Conservation (phyloP, 2,888 invertebrate species). For the Mantis religiosa region DNA sequence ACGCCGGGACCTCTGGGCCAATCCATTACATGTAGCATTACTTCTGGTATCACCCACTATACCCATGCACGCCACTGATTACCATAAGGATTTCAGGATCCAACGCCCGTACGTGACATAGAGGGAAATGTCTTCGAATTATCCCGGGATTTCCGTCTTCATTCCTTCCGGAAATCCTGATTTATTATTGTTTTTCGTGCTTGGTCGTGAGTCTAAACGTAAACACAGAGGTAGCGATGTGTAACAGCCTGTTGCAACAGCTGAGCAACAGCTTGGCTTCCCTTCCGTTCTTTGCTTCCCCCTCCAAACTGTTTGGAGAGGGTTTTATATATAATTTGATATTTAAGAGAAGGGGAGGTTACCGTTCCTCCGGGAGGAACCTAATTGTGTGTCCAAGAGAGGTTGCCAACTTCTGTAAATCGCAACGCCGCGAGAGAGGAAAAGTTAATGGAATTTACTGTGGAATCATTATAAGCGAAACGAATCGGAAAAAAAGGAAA, state of each 20-base stretch:
- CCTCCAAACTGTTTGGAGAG: background rate
- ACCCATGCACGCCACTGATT: background rate
- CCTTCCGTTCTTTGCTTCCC: background rate
- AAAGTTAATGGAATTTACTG: background rate
- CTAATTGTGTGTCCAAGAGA: background rate
- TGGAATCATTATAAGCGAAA: background rate
- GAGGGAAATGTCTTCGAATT: background rate
- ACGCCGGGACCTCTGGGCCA: no score
- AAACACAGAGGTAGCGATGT: conserved; percentile 2
- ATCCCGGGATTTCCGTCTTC: conserved; percentile 15
- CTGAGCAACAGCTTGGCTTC: background rate
- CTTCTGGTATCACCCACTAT: no score
- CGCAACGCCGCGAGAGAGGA: background rate
- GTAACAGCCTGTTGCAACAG: conserved; percentile 3
- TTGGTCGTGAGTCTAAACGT: background rate
- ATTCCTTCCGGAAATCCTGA: conserved; percentile 13
- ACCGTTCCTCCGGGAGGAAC: background rate
- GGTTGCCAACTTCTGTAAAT: background rate
- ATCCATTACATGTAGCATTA: no score
- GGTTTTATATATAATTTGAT: background rate
- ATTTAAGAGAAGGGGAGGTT: background rate
- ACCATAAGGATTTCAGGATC: background rate
- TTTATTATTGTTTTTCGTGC: conserved; percentile 8
- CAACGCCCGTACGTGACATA: background rate
- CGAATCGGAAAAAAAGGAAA: background rate